Conservation (phyloP, 2,888 invertebrate genomes). For the Leptinotarsa peninsularis region DNA sequence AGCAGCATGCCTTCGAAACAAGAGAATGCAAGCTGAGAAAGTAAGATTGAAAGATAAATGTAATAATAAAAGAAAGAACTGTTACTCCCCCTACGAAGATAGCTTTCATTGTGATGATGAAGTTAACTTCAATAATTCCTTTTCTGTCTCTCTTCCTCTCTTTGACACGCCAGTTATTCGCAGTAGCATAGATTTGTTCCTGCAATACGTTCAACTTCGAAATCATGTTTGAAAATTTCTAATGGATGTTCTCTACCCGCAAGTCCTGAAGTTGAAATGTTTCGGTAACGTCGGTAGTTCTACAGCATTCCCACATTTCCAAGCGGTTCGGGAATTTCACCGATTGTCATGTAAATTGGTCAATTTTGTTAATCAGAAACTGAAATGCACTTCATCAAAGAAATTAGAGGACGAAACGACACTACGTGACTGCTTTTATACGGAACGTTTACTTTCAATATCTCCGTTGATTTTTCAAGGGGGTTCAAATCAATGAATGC, state of each 20-base stretch:
- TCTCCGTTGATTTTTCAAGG: not conserved
- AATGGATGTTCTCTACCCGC: slow-evolving; percentile 21
- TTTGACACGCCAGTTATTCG: too few relatives aligned
- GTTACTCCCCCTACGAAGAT: too few relatives aligned
- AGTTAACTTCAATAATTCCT: too few relatives aligned
- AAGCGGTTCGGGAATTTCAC: not conserved
- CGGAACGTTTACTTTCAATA: not conserved
- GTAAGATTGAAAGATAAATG: too few relatives aligned
- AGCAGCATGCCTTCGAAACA: too few relatives aligned
- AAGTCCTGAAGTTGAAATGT: slow-evolving; percentile 7
- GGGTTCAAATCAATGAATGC: not conserved
- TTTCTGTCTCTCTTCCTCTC: too few relatives aligned
- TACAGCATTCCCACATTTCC: not conserved
- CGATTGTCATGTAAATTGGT: slow-evolving; percentile 8
- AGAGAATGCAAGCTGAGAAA: too few relatives aligned
- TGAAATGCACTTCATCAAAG: slow-evolving; percentile 15
- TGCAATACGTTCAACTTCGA: not conserved
- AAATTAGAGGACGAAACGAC: slow-evolving; percentile 4
- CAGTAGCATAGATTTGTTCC: not conserved
- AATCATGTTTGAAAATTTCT: slow-evolving; percentile 12
- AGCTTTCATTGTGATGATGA: too few relatives aligned
- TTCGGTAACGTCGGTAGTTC: slow-evolving; percentile 25
- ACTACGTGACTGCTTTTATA: slow-evolving; percentile 1
- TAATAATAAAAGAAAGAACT: too few relatives aligned
- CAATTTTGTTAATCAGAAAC: slow-evolving; percentile 15